Evolutionary conservation across 1,140 invertebrate genomes (phyloP).

Genomic region (Drosophila suzukii): DNA sequence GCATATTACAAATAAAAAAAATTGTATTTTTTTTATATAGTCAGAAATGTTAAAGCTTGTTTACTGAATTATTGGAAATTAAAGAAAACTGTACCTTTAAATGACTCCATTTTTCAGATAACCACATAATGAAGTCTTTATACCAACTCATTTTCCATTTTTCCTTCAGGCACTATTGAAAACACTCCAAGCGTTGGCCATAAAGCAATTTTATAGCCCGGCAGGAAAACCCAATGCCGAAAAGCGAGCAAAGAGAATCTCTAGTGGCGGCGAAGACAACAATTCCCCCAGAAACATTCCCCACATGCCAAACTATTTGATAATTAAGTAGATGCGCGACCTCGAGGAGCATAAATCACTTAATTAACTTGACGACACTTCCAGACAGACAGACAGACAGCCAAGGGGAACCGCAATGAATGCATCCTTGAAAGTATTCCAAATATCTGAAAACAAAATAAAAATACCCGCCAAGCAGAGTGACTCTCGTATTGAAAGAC

Average conservation of each 20-base stretch:
- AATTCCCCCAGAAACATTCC: constrained; percentile 74
- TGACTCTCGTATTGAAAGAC: constrained; percentile 23
- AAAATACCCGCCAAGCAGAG: constrained; percentile 34
- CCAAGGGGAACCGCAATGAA: constrained; percentile 21
- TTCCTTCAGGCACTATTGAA: constrained; percentile 44
- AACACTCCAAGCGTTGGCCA: constrained; percentile 65
- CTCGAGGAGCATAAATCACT: constrained; percentile 80
- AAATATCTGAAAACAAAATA: constrained; percentile 62
- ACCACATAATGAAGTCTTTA: not conserved
- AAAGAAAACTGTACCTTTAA: not conserved
- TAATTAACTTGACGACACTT: constrained; percentile 82
- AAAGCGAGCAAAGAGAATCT: constrained; percentile 39
- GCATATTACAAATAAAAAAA: not conserved
- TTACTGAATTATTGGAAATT: not conserved
- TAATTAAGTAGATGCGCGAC: constrained; percentile 82
- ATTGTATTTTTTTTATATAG: not conserved
- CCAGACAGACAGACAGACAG: constrained; percentile 16
- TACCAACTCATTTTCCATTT: not conserved
- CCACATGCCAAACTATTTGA: constrained; percentile 81
- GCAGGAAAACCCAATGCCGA: constrained; percentile 10
- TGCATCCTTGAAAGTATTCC: constrained; percentile 80
- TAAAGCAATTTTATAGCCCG: constrained; percentile 73
- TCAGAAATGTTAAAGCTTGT: not conserved
- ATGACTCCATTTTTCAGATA: not conserved
- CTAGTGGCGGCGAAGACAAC: constrained; percentile 30